phyloP scores from a whole-genome alignment of 2,888 invertebrate species.

The Keiferia lycopersicella region DNA sequence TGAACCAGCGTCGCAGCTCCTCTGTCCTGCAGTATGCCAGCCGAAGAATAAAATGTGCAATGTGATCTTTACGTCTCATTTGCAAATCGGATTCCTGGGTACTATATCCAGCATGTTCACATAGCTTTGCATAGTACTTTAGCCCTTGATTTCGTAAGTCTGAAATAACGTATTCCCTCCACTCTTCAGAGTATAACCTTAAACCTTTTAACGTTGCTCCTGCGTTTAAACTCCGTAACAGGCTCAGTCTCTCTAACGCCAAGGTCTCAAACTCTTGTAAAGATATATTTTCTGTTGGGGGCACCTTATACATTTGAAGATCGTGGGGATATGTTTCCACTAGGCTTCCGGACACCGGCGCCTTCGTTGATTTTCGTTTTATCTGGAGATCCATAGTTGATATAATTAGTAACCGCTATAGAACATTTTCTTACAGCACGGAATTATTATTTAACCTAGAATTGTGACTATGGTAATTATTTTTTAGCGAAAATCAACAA shows the following conservation, averaged over 20 bases:
- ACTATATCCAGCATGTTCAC: conserved; percentile 78
- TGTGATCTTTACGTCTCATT: conserved; percentile 88
- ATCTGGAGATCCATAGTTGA: conserved; percentile 69
- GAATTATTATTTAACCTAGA: not conserved
- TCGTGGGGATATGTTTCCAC: conserved; percentile 86
- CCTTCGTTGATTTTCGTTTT: conserved; percentile 66
- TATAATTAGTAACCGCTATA: not conserved
- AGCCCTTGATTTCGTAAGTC: conserved; percentile 86
- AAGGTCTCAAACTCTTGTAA: conserved; percentile 93
- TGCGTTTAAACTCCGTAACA: conserved; percentile 89
- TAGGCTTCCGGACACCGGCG: conserved; percentile 62
- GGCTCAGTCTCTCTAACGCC: conserved; percentile 90
- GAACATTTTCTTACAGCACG: not conserved
- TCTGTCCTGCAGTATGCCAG: conserved; percentile 94
- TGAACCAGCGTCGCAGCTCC: conserved; percentile 93
- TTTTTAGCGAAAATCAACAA: not conserved
- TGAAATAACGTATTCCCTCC: conserved; percentile 82
- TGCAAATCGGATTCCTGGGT: conserved; percentile 83
- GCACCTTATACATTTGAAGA: conserved; percentile 88
- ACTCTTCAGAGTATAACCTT: conserved; percentile 84
- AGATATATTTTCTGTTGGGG: conserved; percentile 87
- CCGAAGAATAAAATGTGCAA: conserved; percentile 96
- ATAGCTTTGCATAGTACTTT: conserved; percentile 83
- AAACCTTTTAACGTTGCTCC: conserved; percentile 84
- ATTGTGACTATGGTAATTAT: not conserved